Percentiles rank a stretch among this genome's conserved stretches.
phyloP scores from a whole-genome alignment of 2,113 vertebrate genomes.

The Hypomesus transpacificus region DNA sequence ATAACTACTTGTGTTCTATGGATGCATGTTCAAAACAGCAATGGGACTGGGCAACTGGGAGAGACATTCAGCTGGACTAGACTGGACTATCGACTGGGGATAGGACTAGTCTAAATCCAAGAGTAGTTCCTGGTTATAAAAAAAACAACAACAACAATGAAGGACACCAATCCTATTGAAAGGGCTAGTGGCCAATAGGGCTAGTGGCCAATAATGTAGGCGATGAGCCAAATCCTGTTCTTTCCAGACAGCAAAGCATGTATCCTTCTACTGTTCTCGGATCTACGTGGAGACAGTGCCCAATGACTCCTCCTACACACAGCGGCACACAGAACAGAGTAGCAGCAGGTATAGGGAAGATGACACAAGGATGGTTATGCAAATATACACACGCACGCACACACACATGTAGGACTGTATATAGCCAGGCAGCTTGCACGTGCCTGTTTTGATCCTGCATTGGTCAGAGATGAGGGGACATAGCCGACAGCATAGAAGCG shows the following conservation, averaged over 20 bases:
- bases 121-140: background rate
- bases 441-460: constrained; percentile 10
- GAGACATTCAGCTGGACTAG: constrained; percentile 18
- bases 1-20: background rate
- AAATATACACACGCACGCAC: constrained; percentile 24
- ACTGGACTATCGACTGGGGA: background rate
- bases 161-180: background rate
- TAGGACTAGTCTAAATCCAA: background rate
- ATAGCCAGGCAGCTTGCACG: constrained; percentile 40
- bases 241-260: no score
- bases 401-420: background rate
- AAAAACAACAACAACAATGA: background rate
- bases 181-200: no score
- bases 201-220: constrained; percentile 19
- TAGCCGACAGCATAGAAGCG: background rate
- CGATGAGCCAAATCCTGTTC: constrained; percentile 17
- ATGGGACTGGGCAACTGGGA: background rate
- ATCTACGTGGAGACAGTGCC: no score
- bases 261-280: background rate
- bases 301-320: no score
- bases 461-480: background rate
- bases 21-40: background rate
- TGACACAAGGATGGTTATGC: constrained; percentile 19
- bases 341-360: constrained; percentile 37
- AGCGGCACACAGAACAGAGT: constrained; percentile 14